phyloP scores from a whole-genome alignment of 2,113 vertebrate genomes.

The Semnornis frantzii region DNA sequence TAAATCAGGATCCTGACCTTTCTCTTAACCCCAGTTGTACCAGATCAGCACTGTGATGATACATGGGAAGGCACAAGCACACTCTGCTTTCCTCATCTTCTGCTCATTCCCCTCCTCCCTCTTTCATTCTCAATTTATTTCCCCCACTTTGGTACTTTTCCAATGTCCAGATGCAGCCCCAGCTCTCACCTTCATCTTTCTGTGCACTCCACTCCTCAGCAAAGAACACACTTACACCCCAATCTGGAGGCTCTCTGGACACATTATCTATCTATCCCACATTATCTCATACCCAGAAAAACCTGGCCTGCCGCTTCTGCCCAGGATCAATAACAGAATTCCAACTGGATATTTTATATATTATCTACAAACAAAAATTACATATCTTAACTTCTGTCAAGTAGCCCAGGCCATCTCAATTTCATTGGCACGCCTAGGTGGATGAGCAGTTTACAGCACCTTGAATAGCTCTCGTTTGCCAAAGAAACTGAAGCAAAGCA shows the following conservation, averaged over 20 bases:
- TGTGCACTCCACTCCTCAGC: not conserved
- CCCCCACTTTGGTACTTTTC: not conserved
- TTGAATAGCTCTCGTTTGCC: not conserved
- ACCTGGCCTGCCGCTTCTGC: not conserved
- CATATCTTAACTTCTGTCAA: not conserved
- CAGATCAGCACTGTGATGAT: not conserved
- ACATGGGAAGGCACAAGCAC: not conserved
- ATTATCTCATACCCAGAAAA: not conserved
- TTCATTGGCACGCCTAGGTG: not conserved
- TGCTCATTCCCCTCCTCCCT: not conserved
- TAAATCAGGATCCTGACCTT: not conserved
- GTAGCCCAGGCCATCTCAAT: not conserved
- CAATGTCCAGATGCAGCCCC: not conserved
- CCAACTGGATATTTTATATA: not conserved
- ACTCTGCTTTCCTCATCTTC: not conserved
- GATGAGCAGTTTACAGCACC: not conserved
- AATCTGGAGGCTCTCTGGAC: not conserved
- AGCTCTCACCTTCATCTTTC: not conserved
- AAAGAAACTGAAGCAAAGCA: not conserved
- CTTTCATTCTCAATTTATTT: not conserved
- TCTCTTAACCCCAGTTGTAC: not conserved
- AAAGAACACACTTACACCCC: not conserved
- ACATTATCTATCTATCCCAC: not conserved
- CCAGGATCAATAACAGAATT: not conserved
- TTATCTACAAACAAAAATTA: not conserved